Base-by-base conservation (phyloP, 2,888 invertebrate species). In the Eurytoma californica region DNA sequence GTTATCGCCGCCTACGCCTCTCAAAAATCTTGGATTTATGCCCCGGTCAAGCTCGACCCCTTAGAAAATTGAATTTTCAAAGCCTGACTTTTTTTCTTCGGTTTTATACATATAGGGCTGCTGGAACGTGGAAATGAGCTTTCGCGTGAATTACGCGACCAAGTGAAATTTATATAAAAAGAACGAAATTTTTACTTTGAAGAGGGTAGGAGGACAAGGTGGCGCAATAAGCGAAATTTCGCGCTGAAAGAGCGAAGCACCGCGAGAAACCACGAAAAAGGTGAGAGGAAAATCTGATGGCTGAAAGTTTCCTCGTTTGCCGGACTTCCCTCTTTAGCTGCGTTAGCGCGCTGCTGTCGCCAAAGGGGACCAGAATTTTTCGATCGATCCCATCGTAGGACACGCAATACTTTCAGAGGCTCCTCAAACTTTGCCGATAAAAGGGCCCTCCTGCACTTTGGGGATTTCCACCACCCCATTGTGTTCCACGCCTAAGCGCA, bases 281-380 rank as follows among this genome's bases (percentile, higher is more conserved):
- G 75, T 49, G 28, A 47, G 58, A 13, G 28, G 58, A 47, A 57
- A 58, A 14, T 18, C 30, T 20, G 49, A 55, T 30, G 18, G 72
- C 16, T 39, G 39, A 80, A 81, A 81, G 57, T 81, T 81, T 77
- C 55, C 77, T 79, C 79, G 79, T 81, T 81, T 77, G 55, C 67
- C 61, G 65, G 68, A 68, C 72, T 65, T 63, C 55, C 39, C 24
- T 14, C 70, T 9, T 28, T 39, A 39, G 39, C 39, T 39, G 39
- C 39, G 39, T 39, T 7, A 7, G 9, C 39, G 39, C 39, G 39
- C 39, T 7, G 39, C 9, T 39, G 7, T 39, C 7, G 39, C 1
- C 39, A 9, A 39, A 9, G 20, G 24, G 49, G 16, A 51, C 9
- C 24, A n/a, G 60, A 60, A 49, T 72, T 60, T 72, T 72, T 18